Evolutionary conservation across 92 coral and sea anemone genomes (phyloP), one percentile per base, ranked within the genome.

Genomic region (Palythoa heliodiscus): DNA sequence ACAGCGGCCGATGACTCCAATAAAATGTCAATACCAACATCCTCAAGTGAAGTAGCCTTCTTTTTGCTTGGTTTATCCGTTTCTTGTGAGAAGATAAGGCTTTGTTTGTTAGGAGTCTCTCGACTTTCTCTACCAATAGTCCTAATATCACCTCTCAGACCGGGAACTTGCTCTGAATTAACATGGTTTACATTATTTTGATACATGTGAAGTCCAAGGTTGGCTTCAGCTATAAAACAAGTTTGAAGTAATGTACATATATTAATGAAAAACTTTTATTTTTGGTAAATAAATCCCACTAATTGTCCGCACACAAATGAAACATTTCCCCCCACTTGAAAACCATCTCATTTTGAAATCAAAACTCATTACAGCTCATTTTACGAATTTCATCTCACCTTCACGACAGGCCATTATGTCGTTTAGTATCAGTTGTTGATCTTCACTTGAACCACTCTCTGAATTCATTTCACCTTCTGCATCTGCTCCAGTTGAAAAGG

Each of bases 381-480:
- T 1, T 43, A 43, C 50, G 12, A 13, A 55, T 7, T 14, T 14
- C 7, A 9, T 12, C 84, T 63, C 24, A 80, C 84, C 84, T 23
- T 80, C 74, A 23, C 24, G 74, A 66, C 74, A 80, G 23, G 74
- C 73, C 37, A 80, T 47, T 20, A 80, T 80, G 60, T 80, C 84
- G 47, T 80, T 80, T 52, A 80, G 6, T 64, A 80, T 39, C 74
- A 66, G 13, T 58, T 64, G 84, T 11, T 80, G 84, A 80, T 80
- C 74, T 80, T 80, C 84, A 66, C 84, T 80, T 19, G 84, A 80
- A 47, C 73, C 84, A 80, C 84, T 80, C 12, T 80, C 84, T 66
- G 84, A 80, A 43, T 80, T 74, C 39, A 14, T 43, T 60, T 64
- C 83, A 78, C 19, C 73, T 63, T 80, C 84, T 64, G 84, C 47